Evolutionary conservation across 2,888 invertebrate genomes (phyloP), one percentile per base, ranked within the genome.

Genomic region (Pedicia rivosa): DNA sequence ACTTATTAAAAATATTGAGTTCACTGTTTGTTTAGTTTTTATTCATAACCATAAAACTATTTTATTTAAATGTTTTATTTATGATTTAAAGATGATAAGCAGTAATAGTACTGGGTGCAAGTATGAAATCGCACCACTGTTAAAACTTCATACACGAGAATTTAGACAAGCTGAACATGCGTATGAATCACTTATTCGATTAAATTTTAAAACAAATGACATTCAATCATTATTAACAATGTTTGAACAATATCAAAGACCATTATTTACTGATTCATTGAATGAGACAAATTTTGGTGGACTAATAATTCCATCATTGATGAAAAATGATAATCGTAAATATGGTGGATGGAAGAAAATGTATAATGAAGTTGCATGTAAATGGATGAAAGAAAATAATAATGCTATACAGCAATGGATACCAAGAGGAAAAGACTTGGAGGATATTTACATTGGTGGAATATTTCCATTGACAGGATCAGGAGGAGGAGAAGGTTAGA

Each of bases 91-190:
- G 24, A 41, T 44, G 6, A 3, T 13, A 2, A 46, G 52, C 43
- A 37, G 50, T 27, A 38, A 43, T 40, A 25, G 42, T 30, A 46
- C 56, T 0, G 59, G 66, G 14, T 82, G 80, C 52, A 69, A 68
- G 48, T 81, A 81, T 53, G 78, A 79, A 45, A 62, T 75, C 37
- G 72, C 72, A 41, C 67, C 76, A 34, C 57, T 80, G 34, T 66
- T 73, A 7, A 83, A 83, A 54, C 61, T 77, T 31, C 69, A 69
- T n/a, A 74, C 75, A 66, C 55, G 57, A 4, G 64, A 65, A 38
- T 52, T 81, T 13, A 65, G 68, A 41, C 52, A 53, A 1, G 62
- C 49, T 9, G 26, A 25, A 14, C 41, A 47, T 24, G 49, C 10
- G 20, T 20, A n/a, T 24, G 10, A 19, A 27, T 17, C 15, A 29